Conservation (phyloP, 2,888 invertebrate species). For the Saturnia pavonia region DNA sequence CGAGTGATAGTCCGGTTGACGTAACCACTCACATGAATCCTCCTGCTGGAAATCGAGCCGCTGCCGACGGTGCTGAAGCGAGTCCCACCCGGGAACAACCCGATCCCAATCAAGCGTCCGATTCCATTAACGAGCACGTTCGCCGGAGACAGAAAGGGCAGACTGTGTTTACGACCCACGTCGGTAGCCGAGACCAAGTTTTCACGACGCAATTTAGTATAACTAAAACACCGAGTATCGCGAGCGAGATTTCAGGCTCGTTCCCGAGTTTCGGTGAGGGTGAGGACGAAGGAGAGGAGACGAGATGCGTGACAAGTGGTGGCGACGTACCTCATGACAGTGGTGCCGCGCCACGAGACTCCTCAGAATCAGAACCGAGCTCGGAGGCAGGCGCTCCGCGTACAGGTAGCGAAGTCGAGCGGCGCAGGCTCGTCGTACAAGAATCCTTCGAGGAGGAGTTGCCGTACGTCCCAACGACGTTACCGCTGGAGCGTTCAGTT, state of each 20-base stretch:
- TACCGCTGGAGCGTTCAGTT: conserved; percentile 91
- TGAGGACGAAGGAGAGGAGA: conserved; percentile 66
- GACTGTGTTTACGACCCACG: conserved; percentile 85
- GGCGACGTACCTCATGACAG: conserved; percentile 26
- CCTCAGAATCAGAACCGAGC: conserved; percentile 37
- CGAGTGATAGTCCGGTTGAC: conserved; percentile 22
- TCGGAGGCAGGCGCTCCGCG: conserved; percentile 34
- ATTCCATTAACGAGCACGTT: conserved; percentile 29
- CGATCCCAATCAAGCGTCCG: not conserved
- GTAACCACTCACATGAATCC: conserved; percentile 8
- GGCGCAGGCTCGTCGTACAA: conserved; percentile 86
- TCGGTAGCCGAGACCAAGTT: conserved; percentile 86
- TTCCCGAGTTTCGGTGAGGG: conserved; percentile 75
- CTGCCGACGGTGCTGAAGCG: conserved; percentile 24
- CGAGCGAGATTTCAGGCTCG: conserved; percentile 82
- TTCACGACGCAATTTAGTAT: conserved; percentile 85
- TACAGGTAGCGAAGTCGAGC: conserved; percentile 84
- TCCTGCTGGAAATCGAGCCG: conserved; percentile 20
- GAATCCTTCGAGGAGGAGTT: conserved; percentile 93
- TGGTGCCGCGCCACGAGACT: conserved; percentile 34
- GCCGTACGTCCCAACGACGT: conserved; percentile 94
- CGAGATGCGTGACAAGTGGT: conserved; percentile 23
- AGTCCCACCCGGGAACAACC: conserved; percentile 19
- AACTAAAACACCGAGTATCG: conserved; percentile 84
- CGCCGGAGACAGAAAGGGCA: conserved; percentile 60